Evolutionary conservation across 2,797 vertebrate genomes (phyloP).

Genomic region (Molossus molossus): DNA sequence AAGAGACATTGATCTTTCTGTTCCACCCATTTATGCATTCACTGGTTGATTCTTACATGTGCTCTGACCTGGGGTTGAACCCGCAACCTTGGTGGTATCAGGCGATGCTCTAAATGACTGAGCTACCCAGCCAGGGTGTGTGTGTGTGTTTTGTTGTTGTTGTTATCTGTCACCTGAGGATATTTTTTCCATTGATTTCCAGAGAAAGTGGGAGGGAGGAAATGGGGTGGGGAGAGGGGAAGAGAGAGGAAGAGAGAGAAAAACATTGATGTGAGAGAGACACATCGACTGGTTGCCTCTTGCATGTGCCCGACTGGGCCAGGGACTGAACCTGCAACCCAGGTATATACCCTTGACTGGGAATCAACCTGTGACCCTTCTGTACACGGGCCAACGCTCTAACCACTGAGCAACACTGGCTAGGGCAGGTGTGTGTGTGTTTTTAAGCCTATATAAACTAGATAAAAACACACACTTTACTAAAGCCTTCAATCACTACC

Average conservation of each 20-base stretch:
- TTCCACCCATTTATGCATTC: background rate
- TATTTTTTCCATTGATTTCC: background rate
- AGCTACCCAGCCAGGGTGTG: background rate
- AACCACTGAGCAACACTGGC: no score
- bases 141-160: background rate
- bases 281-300: no score
- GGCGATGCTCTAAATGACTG: background rate
- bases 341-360: no score
- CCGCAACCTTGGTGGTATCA: background rate
- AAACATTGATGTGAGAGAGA: no score
- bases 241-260: no score
- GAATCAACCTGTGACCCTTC: no score
- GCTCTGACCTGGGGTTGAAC: background rate
- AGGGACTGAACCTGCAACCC: no score
- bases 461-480: slow-evolving; percentile 41
- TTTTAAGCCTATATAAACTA: slow-evolving; percentile 42
- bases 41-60: background rate
- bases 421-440: no score
- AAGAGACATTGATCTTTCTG: background rate
- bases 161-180: background rate
- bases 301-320: no score
- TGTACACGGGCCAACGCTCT: no score
- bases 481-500: slow-evolving; percentile 34
- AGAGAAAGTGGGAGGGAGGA: no score
- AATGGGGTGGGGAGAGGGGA: no score